Conservation (phyloP, 2,797 vertebrate species). For the Melanotaenia pygmaea region DNA sequence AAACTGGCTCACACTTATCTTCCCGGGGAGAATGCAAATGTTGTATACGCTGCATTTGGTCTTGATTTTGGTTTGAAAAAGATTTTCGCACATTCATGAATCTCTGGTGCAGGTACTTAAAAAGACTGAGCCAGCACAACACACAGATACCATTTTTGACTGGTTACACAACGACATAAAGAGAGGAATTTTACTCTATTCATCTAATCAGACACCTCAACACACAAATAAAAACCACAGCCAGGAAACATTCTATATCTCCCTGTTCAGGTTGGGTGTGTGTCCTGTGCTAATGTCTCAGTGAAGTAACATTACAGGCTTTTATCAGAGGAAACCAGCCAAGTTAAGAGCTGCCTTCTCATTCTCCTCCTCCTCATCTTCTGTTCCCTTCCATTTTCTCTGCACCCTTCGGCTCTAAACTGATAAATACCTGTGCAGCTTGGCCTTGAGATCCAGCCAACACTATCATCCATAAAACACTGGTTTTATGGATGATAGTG, state of each 20-base stretch:
- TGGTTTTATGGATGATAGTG: no score
- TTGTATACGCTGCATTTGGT: not conserved
- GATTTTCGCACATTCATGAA: not conserved
- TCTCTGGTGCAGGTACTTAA: not conserved
- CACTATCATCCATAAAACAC: constrained; percentile 68
- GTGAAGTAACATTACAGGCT: constrained; percentile 35
- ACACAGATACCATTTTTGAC: not conserved
- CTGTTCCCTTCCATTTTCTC: constrained; percentile 23
- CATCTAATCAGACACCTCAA: not conserved
- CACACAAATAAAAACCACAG: not conserved
- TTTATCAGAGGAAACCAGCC: constrained; percentile 73
- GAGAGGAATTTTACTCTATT: not conserved
- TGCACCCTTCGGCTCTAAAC: constrained; percentile 63
- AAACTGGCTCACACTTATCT: no score
- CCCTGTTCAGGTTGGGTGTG: not conserved
- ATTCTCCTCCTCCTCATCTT: constrained; percentile 26
- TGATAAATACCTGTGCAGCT: constrained; percentile 60
- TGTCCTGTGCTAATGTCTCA: constrained; percentile 17
- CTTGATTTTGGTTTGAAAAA: not conserved
- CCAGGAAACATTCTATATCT: constrained; percentile 12
- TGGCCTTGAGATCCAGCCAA: constrained; percentile 44
- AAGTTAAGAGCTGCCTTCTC: constrained; percentile 46
- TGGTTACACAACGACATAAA: not conserved
- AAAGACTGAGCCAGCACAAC: not conserved
- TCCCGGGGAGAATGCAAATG: not conserved